Conservation (phyloP, 1,140 invertebrate species). For the Heliconius melpomene region DNA sequence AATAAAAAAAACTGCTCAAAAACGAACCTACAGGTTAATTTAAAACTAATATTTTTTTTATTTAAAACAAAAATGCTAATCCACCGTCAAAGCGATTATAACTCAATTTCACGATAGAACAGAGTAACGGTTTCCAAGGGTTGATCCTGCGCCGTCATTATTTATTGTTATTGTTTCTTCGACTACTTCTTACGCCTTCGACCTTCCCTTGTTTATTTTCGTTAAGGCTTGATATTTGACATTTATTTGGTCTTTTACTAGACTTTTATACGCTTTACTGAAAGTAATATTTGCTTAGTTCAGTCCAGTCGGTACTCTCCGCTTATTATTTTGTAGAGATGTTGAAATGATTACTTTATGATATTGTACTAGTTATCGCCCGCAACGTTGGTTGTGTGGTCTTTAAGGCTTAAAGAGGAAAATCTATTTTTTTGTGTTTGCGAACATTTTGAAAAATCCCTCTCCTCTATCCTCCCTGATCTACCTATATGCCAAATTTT, state of each 20-base stretch:
- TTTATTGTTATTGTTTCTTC: constrained; percentile 69
- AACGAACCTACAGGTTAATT: too few species aligned
- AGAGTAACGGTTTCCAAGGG: constrained; percentile 33
- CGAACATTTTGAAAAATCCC: too few species aligned
- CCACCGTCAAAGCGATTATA: constrained; percentile 26
- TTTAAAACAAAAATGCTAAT: not conserved
- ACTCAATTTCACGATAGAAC: constrained; percentile 36
- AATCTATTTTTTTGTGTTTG: too few species aligned
- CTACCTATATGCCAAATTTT: too few species aligned
- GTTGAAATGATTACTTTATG: not conserved
- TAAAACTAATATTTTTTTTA: too few species aligned
- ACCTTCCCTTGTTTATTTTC: constrained; percentile 64
- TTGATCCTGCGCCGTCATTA: constrained; percentile 56
- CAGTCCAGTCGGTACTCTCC: not conserved
- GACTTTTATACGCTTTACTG: constrained; percentile 11
- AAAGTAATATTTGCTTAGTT: constrained; percentile 12
- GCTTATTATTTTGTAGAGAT: not conserved
- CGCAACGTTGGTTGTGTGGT: too few species aligned
- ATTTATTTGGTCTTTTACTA: constrained; percentile 47
- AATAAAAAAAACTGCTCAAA: too few species aligned
- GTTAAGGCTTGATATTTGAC: constrained; percentile 68
- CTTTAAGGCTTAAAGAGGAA: not conserved
- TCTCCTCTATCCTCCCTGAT: too few species aligned
- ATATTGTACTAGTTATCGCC: not conserved
- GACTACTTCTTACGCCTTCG: constrained; percentile 48